Base-by-base conservation (phyloP, 2,797 vertebrate genomes). In the Sebastes melanostomus region DNA sequence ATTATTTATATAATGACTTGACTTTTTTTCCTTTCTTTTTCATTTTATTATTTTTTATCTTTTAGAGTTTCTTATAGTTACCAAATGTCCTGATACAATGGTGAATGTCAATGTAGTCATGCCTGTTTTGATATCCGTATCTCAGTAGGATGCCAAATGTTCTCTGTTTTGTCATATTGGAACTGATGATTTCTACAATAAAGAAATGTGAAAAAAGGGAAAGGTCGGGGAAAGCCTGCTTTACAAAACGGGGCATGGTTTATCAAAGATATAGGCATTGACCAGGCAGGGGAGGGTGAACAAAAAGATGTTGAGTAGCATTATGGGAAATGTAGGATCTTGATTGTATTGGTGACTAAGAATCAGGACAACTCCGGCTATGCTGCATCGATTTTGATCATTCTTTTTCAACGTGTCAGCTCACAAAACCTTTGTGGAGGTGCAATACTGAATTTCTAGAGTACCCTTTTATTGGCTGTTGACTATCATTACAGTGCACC, bases 191-290 rank as follows among this genome's bases (percentile, higher is more conserved):
- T 20, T 50, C 7, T 20, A 50, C 18, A 50, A 50, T 50, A 50
- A 50, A 50, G 46, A 50, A 20, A 50, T 50, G 18, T 50, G 18
- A 7, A 1, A 42, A 50, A 1, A 50, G 42, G 42, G 42, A 50
- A 50, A 0, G 16, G 42, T 50, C 1, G 0, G 16, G 16, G 42
- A 60, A 60, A 63, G n/a, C 25, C 38, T 38, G 3, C 22, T 3
- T 58, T 66, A 52, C 13, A 52, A 55, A 72, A 22, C 4, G 14
- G 6, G 24, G 4, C 5, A 25, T 34, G 9, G 18, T 14, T 63
- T 72, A 38, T 14, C 1, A 74, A 29, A 46, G 6, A 60, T 9
- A 22, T 7, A n/a, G 13, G 6, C 14, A 42, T 30, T 60, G 34
- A 34, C 3, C 6, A 54, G 2, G 0, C 8, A 46, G 14, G 6